These are phyloP conservation scores for Caenorhabditis angaria DNA, from an alignment of 2,888 invertebrate species.

Conservation along the genomic window DNA sequence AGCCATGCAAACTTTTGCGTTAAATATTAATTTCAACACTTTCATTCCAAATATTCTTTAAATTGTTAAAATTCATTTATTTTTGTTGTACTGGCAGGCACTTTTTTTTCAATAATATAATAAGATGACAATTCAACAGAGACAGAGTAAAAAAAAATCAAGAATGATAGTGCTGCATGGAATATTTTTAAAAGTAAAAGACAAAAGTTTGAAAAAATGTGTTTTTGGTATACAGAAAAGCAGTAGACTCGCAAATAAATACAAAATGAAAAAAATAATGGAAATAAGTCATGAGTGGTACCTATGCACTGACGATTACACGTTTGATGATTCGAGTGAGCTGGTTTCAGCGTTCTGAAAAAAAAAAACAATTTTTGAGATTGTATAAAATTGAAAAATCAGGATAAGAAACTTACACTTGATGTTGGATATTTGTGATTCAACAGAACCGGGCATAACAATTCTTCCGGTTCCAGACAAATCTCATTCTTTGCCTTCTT, in stretches of 20 bases:
- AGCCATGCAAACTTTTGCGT: too few species aligned
- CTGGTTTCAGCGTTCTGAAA: slow-evolving; percentile 51
- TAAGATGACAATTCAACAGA: neutral
- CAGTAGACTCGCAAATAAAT: slow-evolving; percentile 1
- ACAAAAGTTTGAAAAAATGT: too few species aligned
- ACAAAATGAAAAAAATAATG: neutral
- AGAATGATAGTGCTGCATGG: neutral
- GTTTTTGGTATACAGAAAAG: neutral
- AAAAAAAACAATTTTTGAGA: neutral
- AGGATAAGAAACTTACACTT: slow-evolving; percentile 15
- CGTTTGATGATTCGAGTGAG: slow-evolving; percentile 44
- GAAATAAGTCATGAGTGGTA: neutral
- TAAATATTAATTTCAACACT: too few species aligned
- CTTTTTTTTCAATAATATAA: neutral
- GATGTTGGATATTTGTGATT: slow-evolving; percentile 36
- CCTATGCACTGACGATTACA: slow-evolving; percentile 19
- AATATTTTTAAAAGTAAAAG: neutral
- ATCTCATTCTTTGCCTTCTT: slow-evolving; percentile 69
- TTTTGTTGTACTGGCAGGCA: slow-evolving; percentile 4
- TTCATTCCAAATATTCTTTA: neutral
- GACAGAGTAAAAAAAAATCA: neutral
- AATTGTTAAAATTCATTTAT: neutral
- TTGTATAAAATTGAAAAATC: neutral
- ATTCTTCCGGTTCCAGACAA: slow-evolving; percentile 69
- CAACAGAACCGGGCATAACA: slow-evolving; percentile 40